Percentiles rank a stretch among this genome's conserved stretches.
Conservation (phyloP, 2,797 vertebrate species). For the Anableps anableps region DNA sequence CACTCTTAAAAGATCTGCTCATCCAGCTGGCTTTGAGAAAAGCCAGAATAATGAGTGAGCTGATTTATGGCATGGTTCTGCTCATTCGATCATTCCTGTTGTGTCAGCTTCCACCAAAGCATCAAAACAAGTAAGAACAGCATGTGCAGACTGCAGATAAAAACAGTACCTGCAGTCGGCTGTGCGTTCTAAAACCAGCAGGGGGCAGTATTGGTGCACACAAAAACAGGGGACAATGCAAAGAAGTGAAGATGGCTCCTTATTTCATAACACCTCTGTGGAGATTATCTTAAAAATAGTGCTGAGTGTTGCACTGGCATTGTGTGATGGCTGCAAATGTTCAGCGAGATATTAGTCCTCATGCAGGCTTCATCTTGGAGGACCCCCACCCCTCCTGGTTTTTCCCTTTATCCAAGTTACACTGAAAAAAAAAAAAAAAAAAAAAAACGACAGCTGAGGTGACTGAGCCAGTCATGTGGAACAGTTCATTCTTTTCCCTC, state of each 20-base stretch:
- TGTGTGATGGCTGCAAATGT: constrained; percentile 59
- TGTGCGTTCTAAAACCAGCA: constrained; percentile 21
- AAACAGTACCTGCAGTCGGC: neutral
- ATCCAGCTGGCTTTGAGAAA: constrained; percentile 46
- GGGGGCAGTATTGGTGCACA: constrained; percentile 63
- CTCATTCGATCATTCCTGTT: constrained; percentile 30
- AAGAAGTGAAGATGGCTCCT: constrained; percentile 30
- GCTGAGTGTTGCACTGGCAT: constrained; percentile 68
- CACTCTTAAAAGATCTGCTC: constrained; percentile 15
- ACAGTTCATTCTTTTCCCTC: constrained; percentile 15
- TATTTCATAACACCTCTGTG: constrained; percentile 56
- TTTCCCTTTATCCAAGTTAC: constrained; percentile 13
- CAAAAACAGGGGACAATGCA: neutral
- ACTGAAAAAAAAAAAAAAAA: constrained; percentile 29
- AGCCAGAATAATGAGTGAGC: constrained; percentile 39
- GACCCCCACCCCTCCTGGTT: neutral
- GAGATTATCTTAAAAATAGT: constrained; percentile 68
- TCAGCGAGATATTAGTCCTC: constrained; percentile 54
- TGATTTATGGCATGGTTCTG: constrained; percentile 25
- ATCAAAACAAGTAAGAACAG: constrained; percentile 16
- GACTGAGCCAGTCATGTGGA: constrained; percentile 51
- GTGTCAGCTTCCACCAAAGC: constrained; percentile 41
- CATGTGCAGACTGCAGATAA: neutral
- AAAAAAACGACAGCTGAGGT: constrained; percentile 41
- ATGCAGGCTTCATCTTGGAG: constrained; percentile 23